Evolutionary conservation across 2,888 invertebrate species (phyloP).

Genomic region (Ferrisia virgata): DNA sequence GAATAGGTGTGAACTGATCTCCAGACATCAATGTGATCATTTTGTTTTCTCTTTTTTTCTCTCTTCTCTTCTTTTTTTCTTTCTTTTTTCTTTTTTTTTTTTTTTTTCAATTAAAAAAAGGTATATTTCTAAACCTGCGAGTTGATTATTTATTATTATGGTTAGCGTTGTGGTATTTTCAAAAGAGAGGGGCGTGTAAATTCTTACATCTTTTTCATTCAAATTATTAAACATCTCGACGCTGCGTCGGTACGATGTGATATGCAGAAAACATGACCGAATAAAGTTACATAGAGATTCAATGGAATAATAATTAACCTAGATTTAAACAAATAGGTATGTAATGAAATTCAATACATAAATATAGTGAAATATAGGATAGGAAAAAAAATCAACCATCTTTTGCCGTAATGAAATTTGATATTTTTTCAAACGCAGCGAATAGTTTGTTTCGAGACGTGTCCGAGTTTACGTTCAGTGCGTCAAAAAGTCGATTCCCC

Average conservation of each 20-base stretch:
- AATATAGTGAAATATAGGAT: neutral
- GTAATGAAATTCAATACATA: neutral
- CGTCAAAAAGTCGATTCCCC: constrained; percentile 39
- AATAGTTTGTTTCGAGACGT: constrained; percentile 11
- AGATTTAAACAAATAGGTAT: constrained; percentile 8
- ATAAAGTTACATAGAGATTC: neutral
- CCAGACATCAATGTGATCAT: constrained; percentile 45
- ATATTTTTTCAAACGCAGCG: constrained; percentile 27
- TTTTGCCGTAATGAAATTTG: constrained; percentile 24
- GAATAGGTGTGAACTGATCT: constrained; percentile 40
- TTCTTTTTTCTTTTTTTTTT: constrained; percentile 2
- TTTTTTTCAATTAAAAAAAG: constrained; percentile 14
- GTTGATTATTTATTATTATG: neutral
- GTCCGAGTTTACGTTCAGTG: constrained; percentile 1
- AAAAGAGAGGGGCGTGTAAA: neutral
- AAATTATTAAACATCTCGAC: neutral
- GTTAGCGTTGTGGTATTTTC: neutral
- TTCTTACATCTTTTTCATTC: neutral
- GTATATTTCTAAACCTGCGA: neutral
- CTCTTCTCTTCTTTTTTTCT: neutral
- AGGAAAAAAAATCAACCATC: constrained; percentile 2
- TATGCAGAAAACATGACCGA: neutral
- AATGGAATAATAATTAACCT: constrained; percentile 31
- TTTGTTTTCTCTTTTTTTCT: constrained; percentile 29
- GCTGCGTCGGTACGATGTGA: neutral